Conservation (phyloP, 2,888 invertebrate species). For the Zygothrica quintamaculata region DNA sequence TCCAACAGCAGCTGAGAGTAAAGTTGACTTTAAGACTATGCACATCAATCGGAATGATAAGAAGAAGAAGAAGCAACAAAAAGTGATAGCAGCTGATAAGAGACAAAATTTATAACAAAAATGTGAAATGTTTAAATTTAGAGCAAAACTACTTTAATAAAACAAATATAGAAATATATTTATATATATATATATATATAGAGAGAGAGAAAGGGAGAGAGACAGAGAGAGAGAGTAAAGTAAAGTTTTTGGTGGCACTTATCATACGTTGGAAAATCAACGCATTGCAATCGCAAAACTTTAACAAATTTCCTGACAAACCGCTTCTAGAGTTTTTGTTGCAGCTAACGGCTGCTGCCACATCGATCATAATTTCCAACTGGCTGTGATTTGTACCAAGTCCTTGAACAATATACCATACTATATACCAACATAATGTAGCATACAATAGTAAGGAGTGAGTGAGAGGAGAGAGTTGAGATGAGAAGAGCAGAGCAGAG, state of each 20-base stretch:
- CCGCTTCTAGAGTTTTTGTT: constrained; percentile 59
- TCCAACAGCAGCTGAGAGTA: background rate
- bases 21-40: no score
- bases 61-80: no score
- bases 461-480: constrained; percentile 6
- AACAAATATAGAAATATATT: no score
- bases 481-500: no score
- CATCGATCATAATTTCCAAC: constrained; percentile 78
- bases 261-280: constrained; percentile 39
- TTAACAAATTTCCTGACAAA: constrained; percentile 77
- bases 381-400: constrained; percentile 74
- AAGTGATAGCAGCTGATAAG: no score
- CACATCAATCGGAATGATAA: no score
- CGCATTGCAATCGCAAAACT: constrained; percentile 66
- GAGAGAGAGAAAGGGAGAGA: no score
- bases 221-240: no score
- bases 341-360: constrained; percentile 45
- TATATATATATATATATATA: no score
- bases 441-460: constrained; percentile 14
- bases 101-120: no score
- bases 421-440: constrained; percentile 8
- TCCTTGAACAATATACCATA: constrained; percentile 61
- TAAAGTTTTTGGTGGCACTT: constrained; percentile 33
- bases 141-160: no score
- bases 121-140: no score